phyloP scores from a whole-genome alignment of 53 echinoderm and acorn worm genomes.

The Arbacia lixula region DNA sequence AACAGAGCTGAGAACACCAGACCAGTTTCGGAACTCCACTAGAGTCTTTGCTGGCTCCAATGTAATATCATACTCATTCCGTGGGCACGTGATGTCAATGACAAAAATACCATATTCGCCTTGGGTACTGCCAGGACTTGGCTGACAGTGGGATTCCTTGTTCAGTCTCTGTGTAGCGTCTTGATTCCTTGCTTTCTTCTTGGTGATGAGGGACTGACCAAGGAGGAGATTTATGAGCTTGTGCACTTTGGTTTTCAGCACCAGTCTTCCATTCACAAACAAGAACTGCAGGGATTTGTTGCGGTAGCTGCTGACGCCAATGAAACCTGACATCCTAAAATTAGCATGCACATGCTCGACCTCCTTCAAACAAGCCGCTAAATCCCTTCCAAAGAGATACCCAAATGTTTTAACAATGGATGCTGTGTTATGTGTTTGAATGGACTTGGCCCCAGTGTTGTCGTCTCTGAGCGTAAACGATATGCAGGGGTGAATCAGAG shows the following conservation, averaged over 20 bases:
- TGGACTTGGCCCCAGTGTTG: slow-evolving; percentile 68
- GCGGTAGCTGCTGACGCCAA: slow-evolving; percentile 76
- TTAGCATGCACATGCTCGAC: slow-evolving; percentile 41
- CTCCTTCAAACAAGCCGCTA: slow-evolving; percentile 66
- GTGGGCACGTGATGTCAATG: slow-evolving; percentile 77
- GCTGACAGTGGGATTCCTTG: slow-evolving; percentile 11
- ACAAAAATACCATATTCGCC: slow-evolving; percentile 82
- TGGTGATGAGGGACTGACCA: slow-evolving; percentile 72
- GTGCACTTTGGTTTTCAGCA: slow-evolving; percentile 85
- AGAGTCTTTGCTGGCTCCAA: slow-evolving; percentile 84
- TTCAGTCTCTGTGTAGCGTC: not conserved
- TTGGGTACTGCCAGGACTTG: slow-evolving; percentile 69
- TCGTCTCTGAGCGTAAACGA: slow-evolving; percentile 94
- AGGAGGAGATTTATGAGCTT: slow-evolving; percentile 75
- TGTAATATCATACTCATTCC: slow-evolving; percentile 83
- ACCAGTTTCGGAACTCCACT: slow-evolving; percentile 95
- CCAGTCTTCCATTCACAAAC: slow-evolving; percentile 79
- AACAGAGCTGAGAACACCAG: slow-evolving; percentile 63
- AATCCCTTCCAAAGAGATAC: slow-evolving; percentile 75
- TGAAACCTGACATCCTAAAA: slow-evolving; percentile 70
- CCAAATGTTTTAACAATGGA: slow-evolving; percentile 74
- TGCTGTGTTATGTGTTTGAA: slow-evolving; percentile 80
- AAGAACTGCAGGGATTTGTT: slow-evolving; percentile 91
- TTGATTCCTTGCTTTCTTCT: slow-evolving; percentile 27
- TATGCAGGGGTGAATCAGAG: slow-evolving; percentile 78